Conservation (phyloP, 2,888 invertebrate genomes). For the Drosophila anomalata region DNA sequence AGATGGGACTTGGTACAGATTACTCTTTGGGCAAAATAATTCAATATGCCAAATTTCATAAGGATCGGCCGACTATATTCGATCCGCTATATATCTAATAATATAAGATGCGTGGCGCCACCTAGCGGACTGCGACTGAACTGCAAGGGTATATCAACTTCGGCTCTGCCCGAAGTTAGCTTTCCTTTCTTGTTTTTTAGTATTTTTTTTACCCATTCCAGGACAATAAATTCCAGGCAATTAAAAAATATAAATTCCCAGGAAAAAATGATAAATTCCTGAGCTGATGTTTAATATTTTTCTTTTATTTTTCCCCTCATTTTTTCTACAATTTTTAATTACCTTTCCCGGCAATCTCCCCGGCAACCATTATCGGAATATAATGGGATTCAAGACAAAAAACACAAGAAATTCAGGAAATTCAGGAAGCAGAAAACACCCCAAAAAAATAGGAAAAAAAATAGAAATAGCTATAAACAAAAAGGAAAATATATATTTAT, state of each 20-base stretch:
- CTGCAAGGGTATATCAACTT: too few relatives aligned
- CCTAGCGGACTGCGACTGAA: too few relatives aligned
- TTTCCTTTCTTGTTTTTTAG: too few relatives aligned
- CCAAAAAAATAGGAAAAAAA: neutral
- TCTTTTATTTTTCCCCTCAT: too few relatives aligned
- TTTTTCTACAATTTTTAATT: slow-evolving; percentile 29
- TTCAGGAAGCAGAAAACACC: neutral
- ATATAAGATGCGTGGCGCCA: too few relatives aligned
- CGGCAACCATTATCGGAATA: slow-evolving; percentile 16
- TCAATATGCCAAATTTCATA: too few relatives aligned
- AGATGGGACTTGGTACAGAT: too few relatives aligned
- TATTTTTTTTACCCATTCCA: neutral
- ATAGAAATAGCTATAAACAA: neutral
- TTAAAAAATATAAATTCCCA: neutral
- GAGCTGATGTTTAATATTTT: neutral
- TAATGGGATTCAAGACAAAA: slow-evolving; percentile 25
- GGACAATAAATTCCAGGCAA: slow-evolving; percentile 11
- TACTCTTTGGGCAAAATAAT: too few relatives aligned
- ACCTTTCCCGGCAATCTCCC: slow-evolving; percentile 20
- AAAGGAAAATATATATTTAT: neutral
- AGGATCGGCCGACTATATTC: too few relatives aligned
- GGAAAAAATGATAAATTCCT: slow-evolving; percentile 10
- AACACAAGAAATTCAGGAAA: neutral
- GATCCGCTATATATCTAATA: too few relatives aligned
- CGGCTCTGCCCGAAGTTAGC: too few relatives aligned